Conservation (phyloP, 2,888 invertebrate species). For the Theretra japonica region DNA sequence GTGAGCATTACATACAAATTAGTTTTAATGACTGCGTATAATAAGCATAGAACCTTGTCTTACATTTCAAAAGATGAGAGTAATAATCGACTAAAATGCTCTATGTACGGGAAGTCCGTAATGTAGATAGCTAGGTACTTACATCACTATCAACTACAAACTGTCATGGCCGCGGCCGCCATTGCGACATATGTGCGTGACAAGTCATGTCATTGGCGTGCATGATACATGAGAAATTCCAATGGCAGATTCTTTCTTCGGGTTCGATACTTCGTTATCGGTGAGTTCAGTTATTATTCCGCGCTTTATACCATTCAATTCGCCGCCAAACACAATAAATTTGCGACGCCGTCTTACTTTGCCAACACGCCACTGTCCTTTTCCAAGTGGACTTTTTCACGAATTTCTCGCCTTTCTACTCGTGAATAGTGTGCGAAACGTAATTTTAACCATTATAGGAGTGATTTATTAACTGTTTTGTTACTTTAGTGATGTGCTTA, state of each 20-base stretch:
- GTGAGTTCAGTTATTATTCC: slow-evolving; percentile 83
- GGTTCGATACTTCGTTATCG: slow-evolving; percentile 91
- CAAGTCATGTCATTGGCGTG: slow-evolving; percentile 88
- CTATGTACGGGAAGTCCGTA: background rate
- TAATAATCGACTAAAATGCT: background rate
- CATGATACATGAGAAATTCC: slow-evolving; percentile 85
- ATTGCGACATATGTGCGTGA: slow-evolving; percentile 83
- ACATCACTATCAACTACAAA: slow-evolving; percentile 41
- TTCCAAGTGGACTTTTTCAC: slow-evolving; percentile 36
- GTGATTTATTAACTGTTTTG: background rate
- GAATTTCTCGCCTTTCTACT: slow-evolving; percentile 33
- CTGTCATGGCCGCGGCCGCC: slow-evolving; percentile 76
- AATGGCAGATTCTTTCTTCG: slow-evolving; percentile 96
- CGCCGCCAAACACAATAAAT: slow-evolving; percentile 51
- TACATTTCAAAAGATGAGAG: too few species aligned
- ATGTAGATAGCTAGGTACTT: background rate
- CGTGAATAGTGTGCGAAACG: background rate
- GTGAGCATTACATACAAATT: too few species aligned
- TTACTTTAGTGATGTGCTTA: background rate
- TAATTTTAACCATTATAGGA: background rate
- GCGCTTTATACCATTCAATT: slow-evolving; percentile 44
- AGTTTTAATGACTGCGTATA: too few species aligned
- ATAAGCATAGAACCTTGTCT: too few species aligned
- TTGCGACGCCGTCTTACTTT: slow-evolving; percentile 43
- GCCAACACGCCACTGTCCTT: slow-evolving; percentile 68